phyloP scores from a whole-genome alignment of 2,888 invertebrate genomes.

The Leucania comma region DNA sequence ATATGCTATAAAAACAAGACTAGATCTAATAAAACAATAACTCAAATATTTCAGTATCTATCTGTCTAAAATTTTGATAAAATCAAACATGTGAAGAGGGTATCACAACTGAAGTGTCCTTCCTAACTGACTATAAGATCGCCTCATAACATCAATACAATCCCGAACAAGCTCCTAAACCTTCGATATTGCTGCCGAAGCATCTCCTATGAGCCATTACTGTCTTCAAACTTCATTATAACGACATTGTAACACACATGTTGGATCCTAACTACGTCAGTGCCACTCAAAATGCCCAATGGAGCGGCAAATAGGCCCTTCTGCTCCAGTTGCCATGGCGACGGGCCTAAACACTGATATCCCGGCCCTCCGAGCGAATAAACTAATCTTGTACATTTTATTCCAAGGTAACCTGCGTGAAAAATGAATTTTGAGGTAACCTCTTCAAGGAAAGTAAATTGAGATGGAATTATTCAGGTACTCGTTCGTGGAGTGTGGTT shows the following conservation, averaged over 20 bases:
- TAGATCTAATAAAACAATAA: background rate
- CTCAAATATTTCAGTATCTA: background rate
- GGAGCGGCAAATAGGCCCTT: conserved; percentile 87
- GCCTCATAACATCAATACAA: conserved; percentile 29
- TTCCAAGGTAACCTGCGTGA: conserved; percentile 74
- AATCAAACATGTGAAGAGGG: background rate
- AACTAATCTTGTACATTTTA: conserved; percentile 82
- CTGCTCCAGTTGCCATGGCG: conserved; percentile 83
- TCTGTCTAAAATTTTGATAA: background rate
- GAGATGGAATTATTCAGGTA: conserved; percentile 78
- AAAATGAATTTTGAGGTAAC: conserved; percentile 82
- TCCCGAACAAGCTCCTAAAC: conserved; percentile 38
- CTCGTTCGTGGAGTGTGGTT: conserved; percentile 54
- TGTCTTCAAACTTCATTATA: conserved; percentile 75
- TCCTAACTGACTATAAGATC: conserved; percentile 13
- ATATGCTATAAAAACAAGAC: too few species aligned
- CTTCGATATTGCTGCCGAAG: conserved; percentile 55
- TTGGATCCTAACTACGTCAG: conserved; percentile 79
- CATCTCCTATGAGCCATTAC: conserved; percentile 47
- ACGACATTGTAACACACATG: conserved; percentile 73
- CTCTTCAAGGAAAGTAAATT: conserved; percentile 72
- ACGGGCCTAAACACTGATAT: conserved; percentile 79
- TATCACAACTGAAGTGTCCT: conserved; percentile 12
- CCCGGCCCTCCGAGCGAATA: conserved; percentile 68
- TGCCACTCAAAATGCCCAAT: conserved; percentile 80